phyloP scores from a whole-genome alignment of 2,888 invertebrate genomes.

The Rhagophthalmus giganteus region DNA sequence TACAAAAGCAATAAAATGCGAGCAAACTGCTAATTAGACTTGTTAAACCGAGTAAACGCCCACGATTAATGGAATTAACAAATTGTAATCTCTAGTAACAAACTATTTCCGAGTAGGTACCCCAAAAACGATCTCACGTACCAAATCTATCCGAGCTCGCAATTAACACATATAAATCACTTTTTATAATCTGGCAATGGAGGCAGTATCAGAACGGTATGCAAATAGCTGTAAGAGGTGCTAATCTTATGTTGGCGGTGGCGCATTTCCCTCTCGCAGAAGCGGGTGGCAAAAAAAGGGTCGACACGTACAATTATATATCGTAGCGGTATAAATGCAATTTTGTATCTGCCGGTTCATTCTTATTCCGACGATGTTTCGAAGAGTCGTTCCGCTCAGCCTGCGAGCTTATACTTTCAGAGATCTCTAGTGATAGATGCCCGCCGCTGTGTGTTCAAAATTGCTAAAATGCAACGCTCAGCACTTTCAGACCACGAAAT shows the following conservation, averaged over 20 bases:
- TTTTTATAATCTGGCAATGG: constrained; percentile 36
- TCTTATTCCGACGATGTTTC: constrained; percentile 47
- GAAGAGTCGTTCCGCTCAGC: constrained; percentile 43
- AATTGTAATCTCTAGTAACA: constrained; percentile 23
- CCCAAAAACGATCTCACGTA: constrained; percentile 33
- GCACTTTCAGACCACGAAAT: constrained; percentile 39
- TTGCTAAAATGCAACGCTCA: constrained; percentile 50
- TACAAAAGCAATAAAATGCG: constrained; percentile 27
- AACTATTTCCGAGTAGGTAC: constrained; percentile 17
- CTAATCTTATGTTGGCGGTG: constrained; percentile 22
- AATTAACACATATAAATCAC: constrained; percentile 41
- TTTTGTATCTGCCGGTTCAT: constrained; percentile 45
- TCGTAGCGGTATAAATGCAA: constrained; percentile 43
- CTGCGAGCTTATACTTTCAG: constrained; percentile 46
- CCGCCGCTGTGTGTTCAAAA: constrained; percentile 45
- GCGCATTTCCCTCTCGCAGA: constrained; percentile 19
- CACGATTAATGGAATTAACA: constrained; percentile 31
- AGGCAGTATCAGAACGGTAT: constrained; percentile 35
- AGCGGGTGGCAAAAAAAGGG: constrained; percentile 28
- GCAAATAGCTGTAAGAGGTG: constrained; percentile 33
- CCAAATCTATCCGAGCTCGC: constrained; percentile 29
- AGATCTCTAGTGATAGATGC: constrained; percentile 49
- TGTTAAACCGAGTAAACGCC: constrained; percentile 16
- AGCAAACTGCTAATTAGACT: constrained; percentile 23
- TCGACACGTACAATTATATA: constrained; percentile 32